Conservation (phyloP, 2,888 invertebrate genomes). For the Eremobia ochroleuca region DNA sequence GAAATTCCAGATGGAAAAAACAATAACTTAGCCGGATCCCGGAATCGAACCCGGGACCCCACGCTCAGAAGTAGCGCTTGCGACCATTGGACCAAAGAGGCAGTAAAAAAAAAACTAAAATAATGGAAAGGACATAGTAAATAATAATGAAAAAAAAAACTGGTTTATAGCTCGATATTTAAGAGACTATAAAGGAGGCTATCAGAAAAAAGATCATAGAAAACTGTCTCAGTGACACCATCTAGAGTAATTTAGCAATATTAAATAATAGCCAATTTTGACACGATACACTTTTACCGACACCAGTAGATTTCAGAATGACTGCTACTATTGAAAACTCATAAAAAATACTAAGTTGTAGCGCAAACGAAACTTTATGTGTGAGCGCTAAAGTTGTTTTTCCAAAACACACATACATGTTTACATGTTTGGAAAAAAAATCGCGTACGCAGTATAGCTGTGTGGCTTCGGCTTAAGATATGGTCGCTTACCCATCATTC, state of each 20-base stretch:
- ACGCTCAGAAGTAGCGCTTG: no score
- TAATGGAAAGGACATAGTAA: no score
- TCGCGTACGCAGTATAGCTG: not conserved
- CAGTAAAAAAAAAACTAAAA: no score
- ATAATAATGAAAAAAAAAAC: no score
- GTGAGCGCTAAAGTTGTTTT: not conserved
- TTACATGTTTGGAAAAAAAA: not conserved
- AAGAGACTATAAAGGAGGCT: not conserved
- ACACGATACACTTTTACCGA: not conserved
- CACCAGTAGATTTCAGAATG: not conserved
- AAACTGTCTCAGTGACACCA: not conserved
- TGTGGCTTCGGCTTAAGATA: not conserved
- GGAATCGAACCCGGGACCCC: no score
- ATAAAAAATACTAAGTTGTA: no score
- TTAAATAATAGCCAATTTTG: not conserved
- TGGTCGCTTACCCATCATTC: slow-evolving; percentile 88
- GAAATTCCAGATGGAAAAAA: not conserved
- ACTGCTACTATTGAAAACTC: no score
- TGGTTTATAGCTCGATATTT: not conserved
- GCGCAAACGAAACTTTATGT: no score
- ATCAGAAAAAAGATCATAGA: not conserved
- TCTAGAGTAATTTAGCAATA: not conserved
- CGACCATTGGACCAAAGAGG: no score
- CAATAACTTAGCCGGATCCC: no score
- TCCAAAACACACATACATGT: not conserved